These are phyloP conservation scores for Nycticorax nycticorax DNA, from an alignment of 2,113 vertebrate species.

Conservation along the genomic window DNA sequence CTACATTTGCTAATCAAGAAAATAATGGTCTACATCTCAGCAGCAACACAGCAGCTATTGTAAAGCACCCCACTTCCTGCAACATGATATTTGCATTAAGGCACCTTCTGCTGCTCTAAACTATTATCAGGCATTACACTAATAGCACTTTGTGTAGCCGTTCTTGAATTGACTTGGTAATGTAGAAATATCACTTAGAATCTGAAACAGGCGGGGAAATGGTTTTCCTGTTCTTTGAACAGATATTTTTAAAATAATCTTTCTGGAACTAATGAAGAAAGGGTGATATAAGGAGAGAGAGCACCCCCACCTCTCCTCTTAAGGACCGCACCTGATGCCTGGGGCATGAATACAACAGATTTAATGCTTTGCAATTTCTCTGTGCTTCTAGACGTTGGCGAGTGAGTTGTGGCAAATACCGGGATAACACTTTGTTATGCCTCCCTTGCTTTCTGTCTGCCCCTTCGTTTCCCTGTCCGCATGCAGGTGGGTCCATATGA, in stretches of 20 bases:
- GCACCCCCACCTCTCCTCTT: neutral
- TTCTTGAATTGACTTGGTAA: constrained; percentile 28
- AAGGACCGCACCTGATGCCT: neutral
- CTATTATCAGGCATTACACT: constrained; percentile 40
- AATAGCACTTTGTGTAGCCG: neutral
- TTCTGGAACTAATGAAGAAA: neutral
- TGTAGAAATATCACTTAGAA: neutral
- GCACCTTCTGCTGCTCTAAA: neutral
- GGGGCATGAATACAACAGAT: neutral
- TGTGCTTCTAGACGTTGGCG: fast-evolving
- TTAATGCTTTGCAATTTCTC: neutral
- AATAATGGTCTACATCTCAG: neutral
- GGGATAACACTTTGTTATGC: neutral
- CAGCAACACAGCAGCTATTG: neutral
- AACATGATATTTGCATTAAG: constrained; percentile 45
- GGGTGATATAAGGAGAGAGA: neutral
- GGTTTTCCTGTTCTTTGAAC: neutral
- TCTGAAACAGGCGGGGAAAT: neutral
- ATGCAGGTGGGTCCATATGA: neutral
- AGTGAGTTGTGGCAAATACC: neutral
- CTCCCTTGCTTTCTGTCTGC: neutral
- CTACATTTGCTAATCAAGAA: neutral
- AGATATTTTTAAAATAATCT: neutral
- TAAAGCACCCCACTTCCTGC: neutral
- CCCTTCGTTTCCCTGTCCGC: neutral